Conservation (phyloP, 2,888 invertebrate genomes). For the Rosalia funebris region DNA sequence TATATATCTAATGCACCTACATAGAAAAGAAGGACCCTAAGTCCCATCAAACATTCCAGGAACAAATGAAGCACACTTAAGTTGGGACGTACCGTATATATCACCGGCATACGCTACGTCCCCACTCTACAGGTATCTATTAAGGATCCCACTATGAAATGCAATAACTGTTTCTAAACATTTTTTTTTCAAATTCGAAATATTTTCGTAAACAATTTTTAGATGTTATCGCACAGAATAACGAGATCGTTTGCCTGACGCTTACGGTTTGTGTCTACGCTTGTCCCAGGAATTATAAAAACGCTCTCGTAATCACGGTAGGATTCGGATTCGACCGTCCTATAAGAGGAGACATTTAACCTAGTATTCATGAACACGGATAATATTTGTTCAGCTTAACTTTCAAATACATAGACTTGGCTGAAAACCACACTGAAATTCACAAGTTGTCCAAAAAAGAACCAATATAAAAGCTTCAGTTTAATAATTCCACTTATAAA, state of each 20-base stretch:
- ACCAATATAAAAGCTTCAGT: too few relatives aligned
- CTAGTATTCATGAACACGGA: conserved; percentile 3
- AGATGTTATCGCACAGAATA: conserved; percentile 57
- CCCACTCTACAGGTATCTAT: conserved; percentile 59
- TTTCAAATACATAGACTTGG: too few relatives aligned
- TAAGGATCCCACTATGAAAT: conserved; percentile 55
- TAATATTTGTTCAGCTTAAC: conserved; percentile 34
- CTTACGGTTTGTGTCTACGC: conserved; percentile 73
- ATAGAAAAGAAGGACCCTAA: conserved; percentile 60
- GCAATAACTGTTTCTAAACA: conserved; percentile 45
- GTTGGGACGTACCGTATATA: conserved; percentile 45
- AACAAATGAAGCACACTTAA: conserved; percentile 65
- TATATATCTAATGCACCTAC: conserved; percentile 59
- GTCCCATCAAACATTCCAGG: conserved; percentile 63
- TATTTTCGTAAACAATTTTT: neutral
- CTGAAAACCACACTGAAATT: too few relatives aligned
- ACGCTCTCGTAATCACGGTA: conserved; percentile 80
- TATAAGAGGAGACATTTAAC: conserved; percentile 58
- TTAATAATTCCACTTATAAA: too few relatives aligned
- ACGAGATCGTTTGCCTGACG: conserved; percentile 58
- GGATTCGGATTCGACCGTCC: conserved; percentile 70
- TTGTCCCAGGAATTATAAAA: conserved; percentile 77
- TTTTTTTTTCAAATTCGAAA: neutral
- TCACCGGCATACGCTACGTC: conserved; percentile 47
- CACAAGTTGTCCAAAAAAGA: too few relatives aligned